These are phyloP conservation scores for Dynastes hyllus DNA, from an alignment of 2,888 invertebrate species.

Conservation along the genomic window DNA sequence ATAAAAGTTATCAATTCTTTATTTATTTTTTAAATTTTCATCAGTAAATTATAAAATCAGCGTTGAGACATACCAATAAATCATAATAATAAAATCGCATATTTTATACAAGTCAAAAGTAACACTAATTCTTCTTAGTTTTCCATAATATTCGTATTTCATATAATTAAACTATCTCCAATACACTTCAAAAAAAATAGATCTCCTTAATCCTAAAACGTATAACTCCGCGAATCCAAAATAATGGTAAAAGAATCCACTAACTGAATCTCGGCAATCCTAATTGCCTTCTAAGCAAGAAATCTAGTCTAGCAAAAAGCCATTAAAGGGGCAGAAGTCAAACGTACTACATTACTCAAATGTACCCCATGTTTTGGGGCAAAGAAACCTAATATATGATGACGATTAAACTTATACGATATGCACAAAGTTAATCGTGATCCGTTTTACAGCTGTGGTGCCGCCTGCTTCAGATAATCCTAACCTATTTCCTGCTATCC, in stretches of 20 bases:
- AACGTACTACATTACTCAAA: neutral
- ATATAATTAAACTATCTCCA: no score
- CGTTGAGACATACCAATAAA: no score
- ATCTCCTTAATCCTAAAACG: no score
- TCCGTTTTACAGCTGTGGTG: constrained; percentile 81
- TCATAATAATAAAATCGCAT: no score
- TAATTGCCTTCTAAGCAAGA: constrained; percentile 11
- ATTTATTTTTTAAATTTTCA: no score
- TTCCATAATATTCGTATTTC: no score
- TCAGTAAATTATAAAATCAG: no score
- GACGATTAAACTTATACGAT: neutral
- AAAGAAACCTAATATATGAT: neutral
- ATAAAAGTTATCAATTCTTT: no score
- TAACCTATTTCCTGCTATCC: constrained; percentile 91
- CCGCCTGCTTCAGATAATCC: constrained; percentile 84
- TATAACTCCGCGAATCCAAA: no score
- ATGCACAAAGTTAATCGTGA: neutral
- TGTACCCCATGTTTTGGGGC: neutral
- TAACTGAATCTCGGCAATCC: neutral
- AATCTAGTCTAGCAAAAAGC: neutral
- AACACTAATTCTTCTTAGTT: no score
- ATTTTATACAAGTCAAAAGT: no score
- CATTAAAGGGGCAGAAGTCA: neutral
- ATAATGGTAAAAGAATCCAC: neutral
- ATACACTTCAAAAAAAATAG: no score